Percentiles rank a stretch among this genome's conserved stretches.
Conservation (phyloP, 2,888 invertebrate genomes). For the Cryptocheilus praepositus region DNA sequence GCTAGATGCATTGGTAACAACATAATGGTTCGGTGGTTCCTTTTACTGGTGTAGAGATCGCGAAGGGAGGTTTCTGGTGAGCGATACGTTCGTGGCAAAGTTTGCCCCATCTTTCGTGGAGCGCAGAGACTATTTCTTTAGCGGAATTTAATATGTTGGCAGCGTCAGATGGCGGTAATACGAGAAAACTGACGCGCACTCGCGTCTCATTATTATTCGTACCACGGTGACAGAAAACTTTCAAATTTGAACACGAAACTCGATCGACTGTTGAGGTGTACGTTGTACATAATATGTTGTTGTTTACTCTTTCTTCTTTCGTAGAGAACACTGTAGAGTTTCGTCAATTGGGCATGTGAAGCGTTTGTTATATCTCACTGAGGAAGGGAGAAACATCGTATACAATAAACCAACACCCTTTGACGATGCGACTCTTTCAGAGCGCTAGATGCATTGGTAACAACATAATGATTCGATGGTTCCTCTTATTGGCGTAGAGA, state of each 20-base stretch:
- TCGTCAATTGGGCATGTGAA: not conserved
- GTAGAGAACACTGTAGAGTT: conserved; percentile 4
- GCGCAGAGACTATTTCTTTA: not conserved
- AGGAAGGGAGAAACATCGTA: too few relatives aligned
- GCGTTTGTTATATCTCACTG: conserved; percentile 1
- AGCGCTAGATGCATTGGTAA: too few relatives aligned
- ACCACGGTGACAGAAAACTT: conserved; percentile 40
- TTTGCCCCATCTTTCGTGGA: too few relatives aligned
- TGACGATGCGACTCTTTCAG: too few relatives aligned
- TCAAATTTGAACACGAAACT: conserved; percentile 60
- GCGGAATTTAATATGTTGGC: conserved; percentile 19
- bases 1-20: too few relatives aligned
- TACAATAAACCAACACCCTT: too few relatives aligned
- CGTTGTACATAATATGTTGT: conserved; percentile 33
- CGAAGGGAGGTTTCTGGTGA: too few relatives aligned
- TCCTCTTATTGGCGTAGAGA: too few relatives aligned
- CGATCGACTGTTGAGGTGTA: conserved; percentile 52
- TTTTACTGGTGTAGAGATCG: too few relatives aligned
- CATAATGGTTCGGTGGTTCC: too few relatives aligned
- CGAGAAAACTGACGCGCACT: conserved; percentile 30
- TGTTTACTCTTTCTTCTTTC: conserved; percentile 2
- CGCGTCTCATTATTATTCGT: conserved; percentile 9
- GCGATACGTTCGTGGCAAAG: too few relatives aligned
- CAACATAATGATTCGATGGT: too few relatives aligned
- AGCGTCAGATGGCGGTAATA: conserved; percentile 28